Evolutionary conservation across 2,888 invertebrate genomes (phyloP).

Genomic region (Aleiodes alternator): DNA sequence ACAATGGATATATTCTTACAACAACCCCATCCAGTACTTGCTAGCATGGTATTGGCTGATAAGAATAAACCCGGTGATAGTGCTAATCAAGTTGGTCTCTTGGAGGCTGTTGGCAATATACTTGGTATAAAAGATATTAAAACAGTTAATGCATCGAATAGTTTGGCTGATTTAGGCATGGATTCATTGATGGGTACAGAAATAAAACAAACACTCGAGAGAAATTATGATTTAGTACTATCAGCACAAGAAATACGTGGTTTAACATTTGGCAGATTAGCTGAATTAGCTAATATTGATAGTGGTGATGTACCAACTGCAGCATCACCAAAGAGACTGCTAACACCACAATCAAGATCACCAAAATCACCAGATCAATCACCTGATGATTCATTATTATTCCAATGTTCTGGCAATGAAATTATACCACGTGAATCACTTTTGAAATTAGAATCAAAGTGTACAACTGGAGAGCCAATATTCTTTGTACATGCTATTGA

Average conservation of each 20-base stretch:
- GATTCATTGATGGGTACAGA: conserved; percentile 99
- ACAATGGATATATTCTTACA: conserved; percentile 94
- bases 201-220: conserved; percentile 96
- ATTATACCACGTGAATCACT: conserved; percentile 86
- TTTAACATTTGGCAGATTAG: conserved; percentile 86
- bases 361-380: conserved; percentile 43
- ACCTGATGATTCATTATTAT: conserved; percentile 59
- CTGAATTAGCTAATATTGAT: conserved; percentile 77
- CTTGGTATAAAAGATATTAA: conserved; percentile 91
- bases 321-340: conserved; percentile 73
- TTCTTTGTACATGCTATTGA: conserved; percentile 92
- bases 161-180: conserved; percentile 96
- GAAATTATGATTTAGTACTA: conserved; percentile 93
- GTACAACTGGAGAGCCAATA: conserved; percentile 76
- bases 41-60: conserved; percentile 92
- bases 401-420: conserved; percentile 78
- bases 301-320: conserved; percentile 57
- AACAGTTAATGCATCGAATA: conserved; percentile 85
- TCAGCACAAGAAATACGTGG: conserved; percentile 93
- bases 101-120: conserved; percentile 91
- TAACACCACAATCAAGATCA: conserved; percentile 69
- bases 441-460: conserved; percentile 81
- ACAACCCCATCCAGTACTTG: conserved; percentile 88
- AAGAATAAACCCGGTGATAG: conserved; percentile 81
- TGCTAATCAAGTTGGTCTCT: conserved; percentile 80